Evolutionary conservation across 1,140 invertebrate genomes (phyloP), one percentile per base, ranked within the genome.

Genomic region (Temnothorax longispinosus): DNA sequence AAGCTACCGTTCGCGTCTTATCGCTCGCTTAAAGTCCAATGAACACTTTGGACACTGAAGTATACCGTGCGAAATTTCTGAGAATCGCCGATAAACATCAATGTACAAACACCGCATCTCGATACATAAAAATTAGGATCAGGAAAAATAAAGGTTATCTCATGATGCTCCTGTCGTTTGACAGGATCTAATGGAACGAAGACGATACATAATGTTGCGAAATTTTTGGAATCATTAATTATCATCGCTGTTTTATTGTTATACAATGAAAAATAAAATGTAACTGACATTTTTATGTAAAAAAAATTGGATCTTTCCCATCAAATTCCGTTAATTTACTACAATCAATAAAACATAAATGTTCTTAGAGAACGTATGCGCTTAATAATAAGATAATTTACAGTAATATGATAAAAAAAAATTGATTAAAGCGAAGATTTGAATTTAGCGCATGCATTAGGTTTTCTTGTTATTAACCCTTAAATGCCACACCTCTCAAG

Each of bases 1-100:
- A 52, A 50, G 78, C 86, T 84, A 84, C 69, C 50, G 77, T 84
- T 74, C 15, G 52, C 67, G 35, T 56, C 60, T 85, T 85, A 77
- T 85, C 72, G 71, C 35, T 38, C 44, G 50, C 41, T 27, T 56
- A 44, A 78, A 32, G 27, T 21, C 44, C 21, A 52, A 78, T 41
- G 44, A 85, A 65, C 38, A 58, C 47, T 38, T 54, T 15, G 50
- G 21, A 69, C 65, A 35, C 44, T 72, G 41, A 62, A 41, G 21
- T 41, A 27, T 60, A 58, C 13, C 32, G 54, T 41, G 41, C n/a
- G 21, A 38, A 60, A 74, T 50, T 82, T 74, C 54, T 35, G 27
- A 38, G 47, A 80, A 81, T 81, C 47, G 13, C 15, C 32, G 64
- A 69, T 41, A 81, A 56, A 2, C 27, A 77, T 77, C 75, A 32